Evolutionary conservation across 2,888 invertebrate genomes (phyloP), one percentile per base, ranked within the genome.

Genomic region (Nemotelus pantherinus): DNA sequence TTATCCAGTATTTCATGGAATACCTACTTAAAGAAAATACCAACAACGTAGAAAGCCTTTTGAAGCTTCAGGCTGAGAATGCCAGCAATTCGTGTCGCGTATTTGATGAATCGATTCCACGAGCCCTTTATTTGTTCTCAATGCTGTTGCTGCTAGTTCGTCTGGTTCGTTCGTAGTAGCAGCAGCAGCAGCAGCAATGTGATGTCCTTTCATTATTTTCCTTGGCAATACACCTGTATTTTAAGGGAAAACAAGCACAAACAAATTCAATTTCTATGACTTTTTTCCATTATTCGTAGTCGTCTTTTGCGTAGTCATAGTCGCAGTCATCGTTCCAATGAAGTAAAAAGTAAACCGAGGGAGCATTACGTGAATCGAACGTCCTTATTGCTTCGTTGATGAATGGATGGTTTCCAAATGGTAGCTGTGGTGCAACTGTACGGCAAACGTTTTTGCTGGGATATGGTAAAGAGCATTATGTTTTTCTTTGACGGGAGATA

Each of bases 21-120:
- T 60, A 25, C 25, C 25, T 25, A 60, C 60, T 60, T 60, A 60
- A 60, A 9, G 39, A 70, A 71, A 77, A 77, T 63, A 58, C 70
- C 77, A 77, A 77, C 60, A 77, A 70, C 48, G 60, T 45, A 25
- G 43, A 77, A 77, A 77, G 77, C 70, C 58, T 77, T 77, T 58
- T 25, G 48, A 71, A 60, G 70, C 77, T 77, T 71, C 48, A 43
- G 77, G 77, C 71, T 70, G 70, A 70, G 71, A 77, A 70, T 77
- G 70, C 60, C 77, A 77, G 70, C 77, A 77, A 77, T 70, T 77
- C 71, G 70, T 77, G 77, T 68, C 77, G 77, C 50, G 63, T 64
- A 77, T 70, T 77, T 77, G 77, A 77, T 77, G 77, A 77, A 77
- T 77, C 63, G 77, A 77, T 77, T 77, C 70, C 39, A 60, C 58